phyloP scores from a whole-genome alignment of 2,888 invertebrate genomes.

The Drosophila vallismaia region DNA sequence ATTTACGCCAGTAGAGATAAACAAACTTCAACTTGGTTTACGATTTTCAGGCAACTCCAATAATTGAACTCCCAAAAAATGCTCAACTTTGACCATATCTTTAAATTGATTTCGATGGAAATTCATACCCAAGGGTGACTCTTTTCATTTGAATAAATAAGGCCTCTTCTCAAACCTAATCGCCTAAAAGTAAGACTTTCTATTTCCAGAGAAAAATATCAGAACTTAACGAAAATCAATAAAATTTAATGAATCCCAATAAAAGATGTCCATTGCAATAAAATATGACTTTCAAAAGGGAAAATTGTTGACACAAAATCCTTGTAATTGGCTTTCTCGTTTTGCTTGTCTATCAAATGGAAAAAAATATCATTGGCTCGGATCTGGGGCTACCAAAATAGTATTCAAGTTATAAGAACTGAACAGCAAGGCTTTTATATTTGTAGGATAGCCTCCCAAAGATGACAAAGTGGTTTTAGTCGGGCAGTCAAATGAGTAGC shows the following conservation, averaged over 20 bases:
- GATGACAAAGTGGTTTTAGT: constrained; percentile 48
- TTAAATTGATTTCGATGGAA: too few relatives aligned
- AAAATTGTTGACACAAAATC: constrained; percentile 19
- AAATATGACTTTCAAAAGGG: constrained; percentile 9
- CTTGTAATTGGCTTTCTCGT: constrained; percentile 28
- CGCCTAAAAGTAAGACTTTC: too few relatives aligned
- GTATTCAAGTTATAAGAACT: not conserved
- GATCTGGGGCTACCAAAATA: constrained; percentile 17
- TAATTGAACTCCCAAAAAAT: not conserved
- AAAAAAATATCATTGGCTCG: constrained; percentile 21
- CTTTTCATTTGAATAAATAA: too few relatives aligned
- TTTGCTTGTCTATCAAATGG: constrained; percentile 18
- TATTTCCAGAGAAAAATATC: not conserved
- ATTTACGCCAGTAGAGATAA: constrained; percentile 11
- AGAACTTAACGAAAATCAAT: constrained; percentile 22
- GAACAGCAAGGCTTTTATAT: not conserved
- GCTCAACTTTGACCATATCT: too few relatives aligned
- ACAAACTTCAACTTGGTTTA: not conserved
- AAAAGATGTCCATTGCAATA: constrained; percentile 21
- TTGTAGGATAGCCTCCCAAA: constrained; percentile 11
- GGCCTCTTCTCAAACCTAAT: too few relatives aligned
- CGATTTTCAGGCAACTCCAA: not conserved
- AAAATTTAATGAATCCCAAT: constrained; percentile 22
- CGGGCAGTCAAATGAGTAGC: constrained; percentile 69
- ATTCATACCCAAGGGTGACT: too few relatives aligned